These are phyloP conservation scores for Philotrypesis tridentata DNA, from an alignment of 1,140 invertebrate species.

Conservation along the genomic window DNA sequence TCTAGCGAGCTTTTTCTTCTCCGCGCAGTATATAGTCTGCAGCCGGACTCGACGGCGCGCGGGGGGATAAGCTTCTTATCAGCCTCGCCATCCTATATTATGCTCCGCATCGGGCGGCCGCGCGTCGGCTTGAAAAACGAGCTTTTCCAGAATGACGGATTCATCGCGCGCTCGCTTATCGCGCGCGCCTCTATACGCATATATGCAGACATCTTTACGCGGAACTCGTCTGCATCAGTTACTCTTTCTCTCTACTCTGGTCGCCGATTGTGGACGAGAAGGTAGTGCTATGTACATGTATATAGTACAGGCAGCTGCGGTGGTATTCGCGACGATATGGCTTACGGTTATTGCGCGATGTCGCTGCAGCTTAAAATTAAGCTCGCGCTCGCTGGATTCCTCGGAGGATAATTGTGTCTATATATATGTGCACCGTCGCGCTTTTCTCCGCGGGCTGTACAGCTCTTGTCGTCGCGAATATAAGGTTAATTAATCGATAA, in stretches of 20 bases:
- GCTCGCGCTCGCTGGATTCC: background rate
- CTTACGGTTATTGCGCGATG: background rate
- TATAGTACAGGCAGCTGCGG: too few relatives aligned
- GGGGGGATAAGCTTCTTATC: background rate
- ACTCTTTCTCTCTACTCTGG: too few relatives aligned
- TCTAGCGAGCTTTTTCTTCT: background rate
- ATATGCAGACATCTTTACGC: background rate
- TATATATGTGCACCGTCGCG: too few relatives aligned
- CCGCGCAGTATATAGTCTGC: too few relatives aligned
- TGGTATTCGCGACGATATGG: background rate
- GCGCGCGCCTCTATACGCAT: too few relatives aligned
- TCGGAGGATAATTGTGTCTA: background rate
- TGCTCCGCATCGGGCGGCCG: too few relatives aligned
- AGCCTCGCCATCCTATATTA: background rate
- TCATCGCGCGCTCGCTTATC: constrained; percentile 4
- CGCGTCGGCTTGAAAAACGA: constrained; percentile 9
- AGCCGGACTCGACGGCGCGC: too few relatives aligned
- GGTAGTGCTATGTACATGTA: background rate
- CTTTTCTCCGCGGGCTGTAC: too few relatives aligned
- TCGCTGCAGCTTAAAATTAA: background rate
- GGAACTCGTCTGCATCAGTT: background rate
- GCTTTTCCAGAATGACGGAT: constrained; percentile 13
- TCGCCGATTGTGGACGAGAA: background rate
- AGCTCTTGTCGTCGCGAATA: too few relatives aligned
- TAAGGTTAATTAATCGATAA: too few relatives aligned